phyloP scores from a whole-genome alignment of 2,113 vertebrate genomes.

The Pelmatolapia mariae region DNA sequence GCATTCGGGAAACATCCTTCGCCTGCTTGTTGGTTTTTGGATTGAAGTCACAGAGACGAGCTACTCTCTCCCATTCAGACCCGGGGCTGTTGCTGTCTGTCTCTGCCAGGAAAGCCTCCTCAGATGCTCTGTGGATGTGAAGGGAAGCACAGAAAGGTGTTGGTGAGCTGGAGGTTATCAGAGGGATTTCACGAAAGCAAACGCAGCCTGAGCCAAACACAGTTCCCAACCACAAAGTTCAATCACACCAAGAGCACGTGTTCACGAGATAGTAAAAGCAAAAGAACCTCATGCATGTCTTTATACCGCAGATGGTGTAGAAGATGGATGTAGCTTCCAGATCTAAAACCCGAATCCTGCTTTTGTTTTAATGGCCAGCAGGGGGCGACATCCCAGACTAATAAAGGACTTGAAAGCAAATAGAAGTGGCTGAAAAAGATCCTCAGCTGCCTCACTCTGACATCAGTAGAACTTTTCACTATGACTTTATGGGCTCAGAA shows the following conservation, averaged over 20 bases:
- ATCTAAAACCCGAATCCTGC: neutral
- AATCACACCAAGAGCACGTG: neutral
- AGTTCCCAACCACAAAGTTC: neutral
- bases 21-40: slow-evolving; percentile 99
- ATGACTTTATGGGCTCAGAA: neutral
- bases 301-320: neutral
- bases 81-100: slow-evolving; percentile 84
- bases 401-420: neutral
- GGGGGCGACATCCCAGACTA: neutral
- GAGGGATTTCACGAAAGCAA: neutral
- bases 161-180: neutral
- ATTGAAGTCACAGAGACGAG: slow-evolving; percentile 97
- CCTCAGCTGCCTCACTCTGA: neutral
- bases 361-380: neutral
- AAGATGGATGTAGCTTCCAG: neutral
- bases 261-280: neutral
- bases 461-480: neutral
- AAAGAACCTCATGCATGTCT: slow-evolving; percentile 28
- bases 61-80: slow-evolving; percentile 94
- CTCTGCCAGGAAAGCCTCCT: slow-evolving; percentile 92
- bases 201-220: neutral
- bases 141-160: neutral
- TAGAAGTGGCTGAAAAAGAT: neutral
- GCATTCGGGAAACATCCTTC: slow-evolving; percentile 97
- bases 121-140: slow-evolving; percentile 77